Percentiles rank a stretch among this genome's conserved stretches.
Evolutionary conservation across 2,888 invertebrate genomes (phyloP).

Genomic region (Orthonevra nobilis): DNA sequence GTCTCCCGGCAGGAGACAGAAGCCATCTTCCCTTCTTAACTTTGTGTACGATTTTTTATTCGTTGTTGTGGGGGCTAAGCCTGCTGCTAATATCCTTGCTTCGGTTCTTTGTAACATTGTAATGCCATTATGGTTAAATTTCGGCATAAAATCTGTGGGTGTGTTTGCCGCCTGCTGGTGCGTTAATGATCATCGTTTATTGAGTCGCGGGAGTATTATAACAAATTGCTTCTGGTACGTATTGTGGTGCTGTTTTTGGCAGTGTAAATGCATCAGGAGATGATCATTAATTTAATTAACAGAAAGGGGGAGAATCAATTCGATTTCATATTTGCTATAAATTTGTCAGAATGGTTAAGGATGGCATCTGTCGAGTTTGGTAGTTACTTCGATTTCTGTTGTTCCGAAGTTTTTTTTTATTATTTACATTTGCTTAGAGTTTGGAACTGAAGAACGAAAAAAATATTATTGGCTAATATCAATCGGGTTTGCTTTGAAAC

Average conservation of each 20-base stretch:
- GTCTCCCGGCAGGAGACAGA: conserved; percentile 29
- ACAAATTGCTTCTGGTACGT: conserved; percentile 67
- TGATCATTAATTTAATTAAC: conserved; percentile 66
- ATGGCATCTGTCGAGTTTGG: conserved; percentile 45
- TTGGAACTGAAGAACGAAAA: too few species aligned
- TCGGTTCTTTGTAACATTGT: conserved; percentile 59
- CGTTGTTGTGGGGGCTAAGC: conserved; percentile 50
- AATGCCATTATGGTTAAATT: conserved; percentile 73
- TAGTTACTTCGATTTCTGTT: too few species aligned
- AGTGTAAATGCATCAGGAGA: conserved; percentile 20
- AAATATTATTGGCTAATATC: too few species aligned
- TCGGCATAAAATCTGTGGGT: conserved; percentile 71
- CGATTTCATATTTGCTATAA: conserved; percentile 31
- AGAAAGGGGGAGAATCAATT: conserved; percentile 25
- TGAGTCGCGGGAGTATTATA: conserved; percentile 59
- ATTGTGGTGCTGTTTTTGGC: conserved; percentile 17
- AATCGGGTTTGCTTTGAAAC: too few species aligned
- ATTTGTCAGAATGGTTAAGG: conserved; percentile 36
- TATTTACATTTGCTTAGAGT: too few species aligned
- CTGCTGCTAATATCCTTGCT: conserved; percentile 41
- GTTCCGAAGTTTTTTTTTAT: too few species aligned
- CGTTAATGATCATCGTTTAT: conserved; percentile 67
- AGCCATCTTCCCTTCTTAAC: conserved; percentile 40
- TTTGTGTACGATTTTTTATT: conserved; percentile 26
- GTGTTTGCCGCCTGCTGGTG: conserved; percentile 60